Percentiles rank a stretch among this genome's conserved stretches.
These are phyloP conservation scores for Globodera ellingtonae DNA, from an alignment of 1,140 invertebrate genomes.

Conservation along the genomic window DNA sequence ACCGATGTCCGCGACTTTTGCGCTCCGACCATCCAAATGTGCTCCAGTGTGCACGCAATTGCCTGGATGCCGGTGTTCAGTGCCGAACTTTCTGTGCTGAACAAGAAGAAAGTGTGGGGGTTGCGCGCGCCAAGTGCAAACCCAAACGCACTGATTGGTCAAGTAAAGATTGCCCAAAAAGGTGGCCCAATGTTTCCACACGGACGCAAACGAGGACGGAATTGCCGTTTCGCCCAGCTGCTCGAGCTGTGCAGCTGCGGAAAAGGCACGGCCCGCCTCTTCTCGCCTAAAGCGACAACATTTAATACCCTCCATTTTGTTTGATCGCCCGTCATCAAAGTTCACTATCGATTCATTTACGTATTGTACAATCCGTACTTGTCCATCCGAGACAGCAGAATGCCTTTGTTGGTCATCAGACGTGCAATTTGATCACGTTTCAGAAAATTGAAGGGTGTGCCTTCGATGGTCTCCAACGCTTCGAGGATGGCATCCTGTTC, in stretches of 20 bases:
- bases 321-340: no score
- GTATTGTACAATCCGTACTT: conserved; percentile 12
- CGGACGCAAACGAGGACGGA: not conserved
- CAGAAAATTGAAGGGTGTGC: conserved; percentile 32
- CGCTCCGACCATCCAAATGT: conserved; percentile 28
- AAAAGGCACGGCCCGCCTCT: conserved; percentile 37
- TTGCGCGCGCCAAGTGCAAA: no score
- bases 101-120: not conserved
- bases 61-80: conserved; percentile 30
- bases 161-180: conserved; percentile 32
- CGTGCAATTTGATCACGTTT: conserved; percentile 37
- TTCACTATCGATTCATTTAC: no score
- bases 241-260: conserved; percentile 36
- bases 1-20: conserved; percentile 32
- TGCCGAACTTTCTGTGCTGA: conserved; percentile 35
- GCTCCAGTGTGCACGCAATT: conserved; percentile 32
- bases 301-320: no score
- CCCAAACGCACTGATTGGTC: conserved; percentile 32
- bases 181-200: conserved; percentile 41
- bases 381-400: conserved; percentile 34
- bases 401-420: conserved; percentile 37
- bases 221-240: conserved; percentile 19
- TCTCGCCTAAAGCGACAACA: conserved; percentile 24
- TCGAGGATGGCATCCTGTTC: conserved; percentile 29
- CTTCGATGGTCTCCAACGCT: conserved; percentile 37